Evolutionary conservation across 2,113 vertebrate genomes (phyloP).

Genomic region (Hippolais icterina): DNA sequence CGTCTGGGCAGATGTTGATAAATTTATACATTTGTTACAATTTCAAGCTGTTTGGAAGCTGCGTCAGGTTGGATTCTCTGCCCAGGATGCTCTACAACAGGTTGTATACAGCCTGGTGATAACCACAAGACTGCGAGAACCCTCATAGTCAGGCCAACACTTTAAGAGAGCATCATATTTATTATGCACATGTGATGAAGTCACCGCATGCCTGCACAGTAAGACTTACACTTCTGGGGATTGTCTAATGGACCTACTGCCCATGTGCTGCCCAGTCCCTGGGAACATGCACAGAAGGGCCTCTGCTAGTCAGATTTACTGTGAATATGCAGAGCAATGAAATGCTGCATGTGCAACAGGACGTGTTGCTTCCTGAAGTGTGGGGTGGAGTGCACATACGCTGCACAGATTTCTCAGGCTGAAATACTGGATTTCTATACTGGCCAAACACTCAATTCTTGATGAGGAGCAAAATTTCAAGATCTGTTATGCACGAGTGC

Average conservation of each 20-base stretch:
- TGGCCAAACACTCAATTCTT: background rate
- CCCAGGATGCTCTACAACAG: background rate
- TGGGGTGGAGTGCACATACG: constrained; percentile 35
- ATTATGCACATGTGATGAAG: constrained; percentile 30
- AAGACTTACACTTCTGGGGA: constrained; percentile 16
- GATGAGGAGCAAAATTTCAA: background rate
- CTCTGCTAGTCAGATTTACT: constrained; percentile 46
- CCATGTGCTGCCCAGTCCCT: constrained; percentile 54
- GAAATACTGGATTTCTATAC: background rate
- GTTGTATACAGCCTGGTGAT: constrained; percentile 37
- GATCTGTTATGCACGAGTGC: background rate
- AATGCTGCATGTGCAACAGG: constrained; percentile 48
- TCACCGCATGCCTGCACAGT: background rate
- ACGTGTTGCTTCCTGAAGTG: constrained; percentile 46
- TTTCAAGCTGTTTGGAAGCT: constrained; percentile 35
- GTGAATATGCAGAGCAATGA: constrained; percentile 2
- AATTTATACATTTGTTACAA: background rate
- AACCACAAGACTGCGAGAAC: constrained; percentile 50
- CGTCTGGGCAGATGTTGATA: background rate
- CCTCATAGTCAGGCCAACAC: constrained; percentile 13
- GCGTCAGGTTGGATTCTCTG: constrained; percentile 1
- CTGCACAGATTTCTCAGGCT: constrained; percentile 45
- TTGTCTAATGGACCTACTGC: constrained; percentile 12
- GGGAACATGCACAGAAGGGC: background rate
- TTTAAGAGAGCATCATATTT: constrained; percentile 2